Conservation (phyloP, 2,113 vertebrate genomes). For the Regulus satrapa region DNA sequence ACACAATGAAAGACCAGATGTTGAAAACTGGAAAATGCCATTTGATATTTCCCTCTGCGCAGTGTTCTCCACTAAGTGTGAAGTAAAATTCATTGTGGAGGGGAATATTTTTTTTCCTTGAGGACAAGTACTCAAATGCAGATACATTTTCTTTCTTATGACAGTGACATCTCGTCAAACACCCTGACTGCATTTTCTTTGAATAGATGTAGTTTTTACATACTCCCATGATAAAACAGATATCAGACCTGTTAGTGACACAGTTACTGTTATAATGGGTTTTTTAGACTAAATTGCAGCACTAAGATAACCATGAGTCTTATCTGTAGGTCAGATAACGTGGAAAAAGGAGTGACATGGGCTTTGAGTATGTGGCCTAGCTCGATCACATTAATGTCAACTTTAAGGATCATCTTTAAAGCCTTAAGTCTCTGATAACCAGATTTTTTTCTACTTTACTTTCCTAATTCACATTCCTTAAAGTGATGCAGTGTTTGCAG, state of each 20-base stretch:
- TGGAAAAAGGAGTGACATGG: background rate
- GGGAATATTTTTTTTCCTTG: background rate
- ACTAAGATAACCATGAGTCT: background rate
- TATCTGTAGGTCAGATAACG: background rate
- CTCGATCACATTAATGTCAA: background rate
- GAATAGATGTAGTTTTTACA: background rate
- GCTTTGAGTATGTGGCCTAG: background rate
- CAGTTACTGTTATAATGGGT: background rate
- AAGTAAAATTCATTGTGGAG: background rate
- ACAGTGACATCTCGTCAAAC: background rate
- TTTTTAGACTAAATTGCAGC: background rate
- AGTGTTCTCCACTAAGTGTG: background rate
- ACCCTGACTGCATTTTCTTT: background rate
- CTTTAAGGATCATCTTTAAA: background rate
- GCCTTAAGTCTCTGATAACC: background rate
- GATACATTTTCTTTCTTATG: background rate
- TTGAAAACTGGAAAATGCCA: background rate
- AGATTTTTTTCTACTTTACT: background rate
- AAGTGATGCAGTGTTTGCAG: accelerated
- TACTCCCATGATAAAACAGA: background rate
- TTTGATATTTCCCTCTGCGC: background rate
- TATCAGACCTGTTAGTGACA: background rate
- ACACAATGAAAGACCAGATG: background rate
- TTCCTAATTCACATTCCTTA: background rate
- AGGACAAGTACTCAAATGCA: background rate